Evolutionary conservation across 2,797 vertebrate species (phyloP), one percentile per base, ranked within the genome.

Genomic region (Sebastolobus altivelis): DNA sequence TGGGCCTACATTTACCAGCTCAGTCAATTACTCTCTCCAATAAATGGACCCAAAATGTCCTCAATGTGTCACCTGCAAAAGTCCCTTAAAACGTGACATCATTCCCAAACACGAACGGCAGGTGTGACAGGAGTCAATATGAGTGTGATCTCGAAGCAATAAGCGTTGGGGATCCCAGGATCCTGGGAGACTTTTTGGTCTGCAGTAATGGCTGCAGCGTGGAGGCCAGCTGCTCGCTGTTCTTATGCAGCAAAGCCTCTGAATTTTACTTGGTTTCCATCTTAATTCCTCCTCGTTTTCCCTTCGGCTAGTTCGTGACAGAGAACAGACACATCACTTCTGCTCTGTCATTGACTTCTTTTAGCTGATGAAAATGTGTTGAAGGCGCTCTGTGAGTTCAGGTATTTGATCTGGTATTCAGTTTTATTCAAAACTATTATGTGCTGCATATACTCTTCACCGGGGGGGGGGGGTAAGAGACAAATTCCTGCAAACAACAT

Each of bases 81-180:
- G 88, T 86, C 81, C 58, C 37, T 31, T 81, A 85, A 82, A 90
- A 92, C 83, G 89, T 95, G 94, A 96, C 95, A 95, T 94, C 87
- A 85, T 92, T 96, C 94, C 92, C 89, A 87, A 87, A 96, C 96
- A 97, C 92, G 92, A 97, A 97, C 93, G 95, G 94, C 95, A 89
- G 56, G 92, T 92, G 92, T 93, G 95, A 97, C 95, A 95, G 92
- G 92, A 96, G 95, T 96, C 96, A 94, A 96, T 97, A 96, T 87
- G 94, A 95, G 93, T 94, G 94, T 95, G 96, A 96, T 97, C 95
- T 96, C 94, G 96, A 96, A 95, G 95, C 95, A 95, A 90, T 96
- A 94, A 95, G 94, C 80, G 91, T 91, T 80, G 40, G 83, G 90
- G 91, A 94, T 89, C 88, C 84, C 87, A 79, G 74, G 88, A 93